phyloP scores from a whole-genome alignment of 2,888 invertebrate species.

The Physocephala rufipes region DNA sequence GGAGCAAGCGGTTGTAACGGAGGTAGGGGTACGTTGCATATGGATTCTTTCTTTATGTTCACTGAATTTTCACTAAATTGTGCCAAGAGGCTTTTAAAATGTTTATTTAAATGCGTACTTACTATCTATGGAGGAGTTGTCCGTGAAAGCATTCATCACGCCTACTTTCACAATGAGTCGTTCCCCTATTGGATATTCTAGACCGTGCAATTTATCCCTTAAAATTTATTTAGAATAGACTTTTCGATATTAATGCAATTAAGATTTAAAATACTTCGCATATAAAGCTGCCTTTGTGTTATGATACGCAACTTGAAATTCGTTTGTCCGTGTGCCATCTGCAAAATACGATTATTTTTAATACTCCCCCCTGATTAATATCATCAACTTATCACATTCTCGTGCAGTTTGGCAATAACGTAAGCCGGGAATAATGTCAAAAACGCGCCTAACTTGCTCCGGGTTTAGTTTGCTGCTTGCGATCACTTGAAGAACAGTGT shows the following conservation, averaged over 20 bases:
- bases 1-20: conserved; percentile 72
- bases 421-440: conserved; percentile 85
- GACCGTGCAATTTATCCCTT: conserved; percentile 85
- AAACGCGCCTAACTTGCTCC: conserved; percentile 82
- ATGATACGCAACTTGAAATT: conserved; percentile 77
- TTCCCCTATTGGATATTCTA: conserved; percentile 91
- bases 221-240: conserved; percentile 63
- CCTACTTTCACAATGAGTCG: conserved; percentile 71
- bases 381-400: conserved; percentile 54
- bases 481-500: conserved; percentile 76
- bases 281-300: conserved; percentile 74
- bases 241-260: not conserved
- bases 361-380: not conserved
- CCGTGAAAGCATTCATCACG: conserved; percentile 59
- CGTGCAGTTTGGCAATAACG: conserved; percentile 71
- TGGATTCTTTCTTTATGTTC: conserved; percentile 63
- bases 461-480: conserved; percentile 76
- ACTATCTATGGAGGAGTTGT: conserved; percentile 62
- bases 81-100: not conserved
- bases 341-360: conserved; percentile 21
- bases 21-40: conserved; percentile 78
- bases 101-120: conserved; percentile 30
- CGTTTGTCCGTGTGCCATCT: conserved; percentile 63
- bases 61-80: conserved; percentile 47
- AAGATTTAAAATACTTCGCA: conserved; percentile 61